Percentiles rank a stretch among this genome's conserved stretches.
These are phyloP conservation scores for Drosophila acutilabella DNA, from an alignment of 2,888 invertebrate species.

Conservation along the genomic window DNA sequence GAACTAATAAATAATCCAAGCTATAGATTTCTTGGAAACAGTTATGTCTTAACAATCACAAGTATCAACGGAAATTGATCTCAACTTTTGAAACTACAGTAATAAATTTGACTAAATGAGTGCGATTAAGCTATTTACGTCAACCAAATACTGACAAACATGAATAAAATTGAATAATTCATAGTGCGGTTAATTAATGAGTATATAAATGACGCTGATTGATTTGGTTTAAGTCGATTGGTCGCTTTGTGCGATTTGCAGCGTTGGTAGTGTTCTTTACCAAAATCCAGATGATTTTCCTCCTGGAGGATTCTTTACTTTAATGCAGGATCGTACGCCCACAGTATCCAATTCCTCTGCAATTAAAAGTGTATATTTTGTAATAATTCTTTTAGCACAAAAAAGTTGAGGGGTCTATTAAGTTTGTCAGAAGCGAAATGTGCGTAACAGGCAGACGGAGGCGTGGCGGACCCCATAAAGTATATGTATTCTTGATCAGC, in stretches of 20 bases:
- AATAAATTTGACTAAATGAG: slow-evolving; percentile 14
- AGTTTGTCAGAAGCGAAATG: no score
- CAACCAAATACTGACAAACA: slow-evolving; percentile 12
- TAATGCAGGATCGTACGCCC: slow-evolving; percentile 91
- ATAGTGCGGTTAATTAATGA: slow-evolving; percentile 23
- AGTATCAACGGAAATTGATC: background rate
- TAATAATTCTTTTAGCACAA: no score
- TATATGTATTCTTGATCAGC: no score
- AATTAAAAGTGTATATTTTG: slow-evolving; percentile 48
- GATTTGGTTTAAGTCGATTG: background rate
- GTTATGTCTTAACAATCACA: background rate
- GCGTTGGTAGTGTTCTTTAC: slow-evolving; percentile 86
- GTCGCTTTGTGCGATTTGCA: slow-evolving; percentile 40
- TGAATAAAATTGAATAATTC: slow-evolving; percentile 7
- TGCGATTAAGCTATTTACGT: slow-evolving; percentile 13
- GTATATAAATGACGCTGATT: slow-evolving; percentile 34
- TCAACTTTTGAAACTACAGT: slow-evolving; percentile 6
- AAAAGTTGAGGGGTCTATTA: no score
- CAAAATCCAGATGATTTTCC: slow-evolving; percentile 94
- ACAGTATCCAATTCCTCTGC: slow-evolving; percentile 91
- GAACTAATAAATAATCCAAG: background rate
- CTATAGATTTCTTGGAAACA: background rate
- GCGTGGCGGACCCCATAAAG: no score
- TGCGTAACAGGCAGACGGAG: no score
- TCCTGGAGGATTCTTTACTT: slow-evolving; percentile 95